Evolutionary conservation across 2,797 vertebrate species (phyloP).

Genomic region (Botia kubotai): DNA sequence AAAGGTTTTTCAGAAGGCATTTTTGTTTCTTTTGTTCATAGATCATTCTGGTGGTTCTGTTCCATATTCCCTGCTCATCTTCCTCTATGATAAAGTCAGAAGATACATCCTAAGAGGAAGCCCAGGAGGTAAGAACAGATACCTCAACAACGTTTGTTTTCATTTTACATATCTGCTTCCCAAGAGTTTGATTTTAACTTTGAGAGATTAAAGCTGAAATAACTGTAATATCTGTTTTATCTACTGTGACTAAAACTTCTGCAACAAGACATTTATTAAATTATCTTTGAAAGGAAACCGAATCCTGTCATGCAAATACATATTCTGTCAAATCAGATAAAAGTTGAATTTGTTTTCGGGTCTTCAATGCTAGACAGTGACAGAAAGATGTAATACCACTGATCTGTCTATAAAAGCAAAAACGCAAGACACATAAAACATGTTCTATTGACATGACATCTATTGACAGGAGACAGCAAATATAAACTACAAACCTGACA

Average conservation of each 20-base stretch:
- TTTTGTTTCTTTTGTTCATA: constrained; percentile 57
- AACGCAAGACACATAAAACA: neutral
- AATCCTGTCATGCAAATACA: constrained; percentile 47
- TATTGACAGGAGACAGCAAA: neutral
- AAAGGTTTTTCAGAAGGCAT: neutral
- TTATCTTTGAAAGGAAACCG: constrained; percentile 26
- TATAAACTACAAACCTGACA: neutral
- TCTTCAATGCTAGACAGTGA: neutral
- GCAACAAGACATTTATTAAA: constrained; percentile 17
- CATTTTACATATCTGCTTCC: constrained; percentile 12
- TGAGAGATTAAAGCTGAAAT: neutral
- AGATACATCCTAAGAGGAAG: constrained; percentile 92
- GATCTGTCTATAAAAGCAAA: neutral
- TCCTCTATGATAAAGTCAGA: constrained; percentile 92
- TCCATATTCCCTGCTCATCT: constrained; percentile 97
- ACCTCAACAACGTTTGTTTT: constrained; percentile 15
- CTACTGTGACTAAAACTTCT: constrained; percentile 79
- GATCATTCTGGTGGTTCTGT: constrained; percentile 97
- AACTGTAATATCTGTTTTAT: constrained; percentile 20
- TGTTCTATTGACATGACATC: neutral
- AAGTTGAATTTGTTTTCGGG: neutral
- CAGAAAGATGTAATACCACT: too few relatives aligned
- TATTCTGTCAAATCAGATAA: neutral
- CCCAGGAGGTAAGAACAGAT: constrained; percentile 87
- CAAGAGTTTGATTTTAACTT: constrained; percentile 1